phyloP scores from a whole-genome alignment of 2,113 vertebrate species.

The Cettia cetti region DNA sequence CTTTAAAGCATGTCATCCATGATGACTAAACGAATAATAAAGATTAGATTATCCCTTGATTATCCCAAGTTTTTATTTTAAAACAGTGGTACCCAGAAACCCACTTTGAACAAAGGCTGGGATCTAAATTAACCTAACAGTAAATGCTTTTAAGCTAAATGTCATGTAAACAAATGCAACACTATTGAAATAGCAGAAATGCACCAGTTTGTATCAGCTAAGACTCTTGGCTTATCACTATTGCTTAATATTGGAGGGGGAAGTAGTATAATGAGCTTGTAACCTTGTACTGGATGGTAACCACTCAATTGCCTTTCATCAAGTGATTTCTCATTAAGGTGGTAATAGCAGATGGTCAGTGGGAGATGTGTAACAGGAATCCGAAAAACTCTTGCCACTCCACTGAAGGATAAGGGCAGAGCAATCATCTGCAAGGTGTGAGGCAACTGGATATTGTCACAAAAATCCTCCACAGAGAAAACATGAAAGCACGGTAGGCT shows the following conservation, averaged over 20 bases:
- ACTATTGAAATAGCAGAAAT: neutral
- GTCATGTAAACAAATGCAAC: neutral
- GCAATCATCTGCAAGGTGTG: neutral
- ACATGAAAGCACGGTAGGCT: neutral
- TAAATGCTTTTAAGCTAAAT: neutral
- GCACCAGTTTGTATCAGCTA: neutral
- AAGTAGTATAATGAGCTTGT: neutral
- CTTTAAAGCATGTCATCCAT: neutral
- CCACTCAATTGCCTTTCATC: conserved; percentile 29
- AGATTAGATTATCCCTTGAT: neutral
- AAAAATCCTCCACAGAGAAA: neutral
- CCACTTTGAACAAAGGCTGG: neutral
- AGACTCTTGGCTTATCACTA: neutral
- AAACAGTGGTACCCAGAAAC: neutral
- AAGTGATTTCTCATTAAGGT: conserved; percentile 10
- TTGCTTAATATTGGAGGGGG: neutral
- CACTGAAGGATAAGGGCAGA: neutral
- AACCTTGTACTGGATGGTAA: neutral
- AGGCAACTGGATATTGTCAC: neutral
- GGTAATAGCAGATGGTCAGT: neutral
- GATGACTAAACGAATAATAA: neutral
- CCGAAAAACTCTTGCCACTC: neutral
- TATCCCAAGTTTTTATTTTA: neutral
- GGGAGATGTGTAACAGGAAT: neutral
- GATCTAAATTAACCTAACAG: neutral